phyloP scores from a whole-genome alignment of 2,888 invertebrate genomes.

The Mimumesa dahlbomi region DNA sequence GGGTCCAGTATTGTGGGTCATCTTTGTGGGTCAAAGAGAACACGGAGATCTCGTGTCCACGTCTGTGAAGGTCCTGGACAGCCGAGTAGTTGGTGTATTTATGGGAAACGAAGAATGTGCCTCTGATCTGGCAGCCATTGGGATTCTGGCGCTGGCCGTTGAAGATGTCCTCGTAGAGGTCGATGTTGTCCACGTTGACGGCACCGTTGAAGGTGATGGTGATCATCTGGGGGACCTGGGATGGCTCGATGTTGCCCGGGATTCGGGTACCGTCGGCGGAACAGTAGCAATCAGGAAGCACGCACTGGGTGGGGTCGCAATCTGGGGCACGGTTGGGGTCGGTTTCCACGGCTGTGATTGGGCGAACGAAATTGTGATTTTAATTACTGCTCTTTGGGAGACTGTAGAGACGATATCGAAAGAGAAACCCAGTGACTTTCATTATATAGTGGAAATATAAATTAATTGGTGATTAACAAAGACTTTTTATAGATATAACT shows the following conservation, averaged over 20 bases:
- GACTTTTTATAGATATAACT: too few species aligned
- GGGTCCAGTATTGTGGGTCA: slow-evolving; percentile 94
- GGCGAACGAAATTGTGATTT: too few species aligned
- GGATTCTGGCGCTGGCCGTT: slow-evolving; percentile 92
- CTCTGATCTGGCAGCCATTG: slow-evolving; percentile 93
- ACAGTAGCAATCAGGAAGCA: slow-evolving; percentile 95
- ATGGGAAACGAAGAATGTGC: slow-evolving; percentile 95
- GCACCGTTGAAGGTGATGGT: slow-evolving; percentile 96
- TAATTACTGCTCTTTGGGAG: too few species aligned
- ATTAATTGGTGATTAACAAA: too few species aligned
- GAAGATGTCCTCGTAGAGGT: slow-evolving; percentile 94
- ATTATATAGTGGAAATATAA: too few species aligned
- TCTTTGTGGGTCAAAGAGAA: slow-evolving; percentile 96
- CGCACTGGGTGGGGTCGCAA: slow-evolving; percentile 94
- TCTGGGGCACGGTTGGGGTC: slow-evolving; percentile 96
- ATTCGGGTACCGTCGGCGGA: slow-evolving; percentile 95
- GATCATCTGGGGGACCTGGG: slow-evolving; percentile 95
- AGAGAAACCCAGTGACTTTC: too few species aligned
- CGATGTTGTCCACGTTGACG: slow-evolving; percentile 95
- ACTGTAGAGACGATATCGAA: too few species aligned
- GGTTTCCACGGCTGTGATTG: slow-evolving; percentile 88
- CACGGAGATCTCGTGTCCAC: slow-evolving; percentile 94
- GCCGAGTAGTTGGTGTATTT: slow-evolving; percentile 96
- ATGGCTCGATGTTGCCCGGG: slow-evolving; percentile 90
- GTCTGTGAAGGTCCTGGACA: slow-evolving; percentile 92